A percentile compares a stretch with the other conserved stretches of the same genome.
Evolutionary conservation across 2,888 invertebrate genomes (phyloP).

Genomic region (Sipha maydis): DNA sequence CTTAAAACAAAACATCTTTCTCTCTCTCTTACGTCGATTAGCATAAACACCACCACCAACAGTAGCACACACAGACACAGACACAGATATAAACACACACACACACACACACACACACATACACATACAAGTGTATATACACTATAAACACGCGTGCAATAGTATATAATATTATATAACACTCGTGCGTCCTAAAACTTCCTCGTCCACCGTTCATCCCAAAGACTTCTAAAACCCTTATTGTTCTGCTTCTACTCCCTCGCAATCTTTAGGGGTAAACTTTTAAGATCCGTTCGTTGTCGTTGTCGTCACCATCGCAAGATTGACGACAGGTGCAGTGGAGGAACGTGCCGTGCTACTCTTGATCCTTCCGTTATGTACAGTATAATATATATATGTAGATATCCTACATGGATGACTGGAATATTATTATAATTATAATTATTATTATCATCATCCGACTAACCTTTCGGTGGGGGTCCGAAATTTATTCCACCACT

Average conservation of each 20-base stretch:
- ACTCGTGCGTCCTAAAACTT: neutral
- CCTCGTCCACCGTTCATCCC: neutral
- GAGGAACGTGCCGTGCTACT: neutral
- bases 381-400: no score
- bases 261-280: neutral
- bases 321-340: slow-evolving; percentile 32
- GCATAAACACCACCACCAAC: slow-evolving; percentile 48
- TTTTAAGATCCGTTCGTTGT: slow-evolving; percentile 43
- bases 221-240: neutral
- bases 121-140: neutral
- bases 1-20: slow-evolving; percentile 54
- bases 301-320: neutral
- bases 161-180: neutral
- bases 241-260: neutral
- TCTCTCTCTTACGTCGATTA: slow-evolving; percentile 42
- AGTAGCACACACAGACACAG: neutral
- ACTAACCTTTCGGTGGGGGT: neutral
- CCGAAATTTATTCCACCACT: slow-evolving; percentile 54
- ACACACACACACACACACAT: no score
- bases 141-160: neutral
- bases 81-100: no score
- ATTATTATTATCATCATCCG: slow-evolving; percentile 35
- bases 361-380: neutral
- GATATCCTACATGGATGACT: slow-evolving; percentile 9
- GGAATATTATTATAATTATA: slow-evolving; percentile 38